Conservation (phyloP, 2,113 vertebrate genomes). For the Engystomops pustulosus region DNA sequence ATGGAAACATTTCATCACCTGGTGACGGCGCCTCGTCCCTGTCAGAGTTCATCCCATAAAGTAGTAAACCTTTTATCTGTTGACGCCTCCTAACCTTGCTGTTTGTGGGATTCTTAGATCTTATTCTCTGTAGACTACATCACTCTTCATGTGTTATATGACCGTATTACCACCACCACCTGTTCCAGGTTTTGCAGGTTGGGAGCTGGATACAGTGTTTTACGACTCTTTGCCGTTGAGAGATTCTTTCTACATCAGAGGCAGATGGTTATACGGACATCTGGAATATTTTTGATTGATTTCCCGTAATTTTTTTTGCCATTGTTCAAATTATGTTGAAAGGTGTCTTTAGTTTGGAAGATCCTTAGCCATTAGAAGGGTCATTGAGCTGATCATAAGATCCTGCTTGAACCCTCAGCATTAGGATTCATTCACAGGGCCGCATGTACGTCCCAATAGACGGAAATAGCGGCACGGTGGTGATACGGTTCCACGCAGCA, state of each 20-base stretch:
- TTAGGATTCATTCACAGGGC: too few relatives aligned
- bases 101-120: background rate
- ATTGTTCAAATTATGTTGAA: too few relatives aligned
- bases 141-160: background rate
- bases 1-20: conserved; percentile 43
- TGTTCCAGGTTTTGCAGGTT: background rate
- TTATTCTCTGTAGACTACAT: background rate
- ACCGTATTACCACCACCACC: background rate
- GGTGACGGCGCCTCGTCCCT: background rate
- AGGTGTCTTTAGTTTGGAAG: too few relatives aligned
- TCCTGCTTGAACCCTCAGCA: too few relatives aligned
- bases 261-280: background rate
- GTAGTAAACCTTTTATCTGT: conserved; percentile 38
- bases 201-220: background rate
- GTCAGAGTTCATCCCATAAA: conserved; percentile 31
- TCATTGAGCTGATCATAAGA: too few relatives aligned
- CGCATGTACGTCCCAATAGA: too few relatives aligned
- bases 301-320: too few relatives aligned
- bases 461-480: too few relatives aligned
- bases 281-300: background rate
- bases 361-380: too few relatives aligned
- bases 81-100: conserved; percentile 12
- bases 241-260: background rate
- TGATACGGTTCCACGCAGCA: too few relatives aligned
- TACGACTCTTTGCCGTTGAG: background rate